Evolutionary conservation across 2,113 vertebrate genomes (phyloP).

Genomic region (Lipotes vexillifer): DNA sequence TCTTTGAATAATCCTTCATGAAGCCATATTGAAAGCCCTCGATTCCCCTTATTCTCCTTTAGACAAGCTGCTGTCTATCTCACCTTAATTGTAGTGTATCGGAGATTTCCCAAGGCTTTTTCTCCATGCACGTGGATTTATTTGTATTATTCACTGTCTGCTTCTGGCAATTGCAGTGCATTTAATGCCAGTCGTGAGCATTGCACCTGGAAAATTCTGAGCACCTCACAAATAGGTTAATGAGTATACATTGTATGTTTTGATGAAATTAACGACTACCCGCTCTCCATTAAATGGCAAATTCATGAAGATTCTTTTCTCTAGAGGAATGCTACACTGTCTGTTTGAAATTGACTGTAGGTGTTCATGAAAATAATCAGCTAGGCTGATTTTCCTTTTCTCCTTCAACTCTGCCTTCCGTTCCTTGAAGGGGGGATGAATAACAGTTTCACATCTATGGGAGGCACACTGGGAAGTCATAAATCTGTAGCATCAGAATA

Average conservation of each 20-base stretch:
- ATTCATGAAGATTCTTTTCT: slow-evolving; percentile 24
- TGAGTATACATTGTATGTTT: not conserved
- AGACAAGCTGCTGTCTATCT: slow-evolving; percentile 28
- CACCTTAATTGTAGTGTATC: slow-evolving; percentile 40
- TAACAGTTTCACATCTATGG: not conserved
- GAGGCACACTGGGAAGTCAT: not conserved
- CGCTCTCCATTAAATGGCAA: not conserved
- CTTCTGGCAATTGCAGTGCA: not conserved
- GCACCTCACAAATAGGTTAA: slow-evolving; percentile 44
- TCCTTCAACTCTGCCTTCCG: not conserved
- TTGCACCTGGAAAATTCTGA: slow-evolving; percentile 56
- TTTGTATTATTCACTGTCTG: slow-evolving; percentile 63
- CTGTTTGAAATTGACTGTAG: not conserved
- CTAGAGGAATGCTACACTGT: not conserved
- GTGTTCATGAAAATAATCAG: not conserved
- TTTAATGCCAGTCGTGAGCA: slow-evolving; percentile 43
- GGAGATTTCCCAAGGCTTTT: slow-evolving; percentile 41
- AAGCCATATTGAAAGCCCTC: slow-evolving; percentile 61
- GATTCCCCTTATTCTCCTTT: slow-evolving; percentile 36
- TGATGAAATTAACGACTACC: slow-evolving; percentile 38
- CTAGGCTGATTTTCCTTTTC: not conserved
- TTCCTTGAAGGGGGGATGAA: not conserved
- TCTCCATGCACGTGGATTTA: slow-evolving; percentile 10
- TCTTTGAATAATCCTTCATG: slow-evolving; percentile 61
- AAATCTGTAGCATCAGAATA: not conserved